Base-by-base conservation (phyloP, 2,113 vertebrate species). In the Cardinalis cardinalis region DNA sequence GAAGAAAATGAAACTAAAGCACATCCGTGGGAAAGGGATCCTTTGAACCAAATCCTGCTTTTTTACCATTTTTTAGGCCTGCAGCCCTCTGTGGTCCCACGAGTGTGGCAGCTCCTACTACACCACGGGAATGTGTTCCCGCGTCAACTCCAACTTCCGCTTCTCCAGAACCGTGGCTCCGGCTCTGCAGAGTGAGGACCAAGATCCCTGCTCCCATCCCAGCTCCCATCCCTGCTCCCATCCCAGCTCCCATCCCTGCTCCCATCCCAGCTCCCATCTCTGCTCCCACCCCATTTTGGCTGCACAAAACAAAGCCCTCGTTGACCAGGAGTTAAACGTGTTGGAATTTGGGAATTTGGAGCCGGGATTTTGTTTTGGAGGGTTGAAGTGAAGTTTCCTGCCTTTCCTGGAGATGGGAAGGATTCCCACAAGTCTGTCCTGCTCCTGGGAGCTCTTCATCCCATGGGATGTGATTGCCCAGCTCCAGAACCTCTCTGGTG, bases 21-120 rank as follows among this genome's bases (percentile, higher is more conserved):
- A 0, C 21, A 3, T 29, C 53, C 44, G 2, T 3, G 20, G 53
- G 10, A 12, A 40, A 16, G 25, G 34, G 46, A 20, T 10, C 4
- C 1, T 6, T 23, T 17, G 8, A 64, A 6, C 12, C 40, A 17
- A 43, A 20, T 55, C 73, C 52, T 7, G 9, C 12, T 10, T 38
- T 34, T 49, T 26, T 26, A 26, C 48, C 14, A 16, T 16, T 49
- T 49, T 49, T 49, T 16, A 49, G 99, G 98, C 98, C 69, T 99
- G 99, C 89, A 99, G 99, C 63, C 99, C 99, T 0, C 98, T 99
- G 84, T 99, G 99, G 99, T 98, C 99, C 28, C 99, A 99, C 7
- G 99, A 99, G 87, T 99, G 99, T 34, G 99, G 99, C 34, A 99
- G 98, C 79, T 99, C 99, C 71, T 98, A 99, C 94, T 99, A 99